phyloP scores from a whole-genome alignment of 1,140 invertebrate genomes.

The Zaprionus gabonicus region DNA sequence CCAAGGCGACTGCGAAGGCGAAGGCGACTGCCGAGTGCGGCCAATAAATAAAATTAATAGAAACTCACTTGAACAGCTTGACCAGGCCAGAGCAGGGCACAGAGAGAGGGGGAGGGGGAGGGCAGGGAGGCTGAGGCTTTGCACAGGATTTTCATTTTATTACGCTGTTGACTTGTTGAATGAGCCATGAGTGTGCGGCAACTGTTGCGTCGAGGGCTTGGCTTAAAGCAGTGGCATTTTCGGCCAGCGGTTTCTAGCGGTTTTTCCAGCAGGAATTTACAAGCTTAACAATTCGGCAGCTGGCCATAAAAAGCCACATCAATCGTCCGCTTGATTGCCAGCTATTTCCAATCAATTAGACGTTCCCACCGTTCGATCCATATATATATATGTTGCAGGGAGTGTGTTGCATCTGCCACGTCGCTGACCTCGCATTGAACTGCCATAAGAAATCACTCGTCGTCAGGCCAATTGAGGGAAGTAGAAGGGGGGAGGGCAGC shows the following conservation, averaged over 20 bases:
- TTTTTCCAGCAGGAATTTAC: background rate
- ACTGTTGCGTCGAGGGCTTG: conserved; percentile 66
- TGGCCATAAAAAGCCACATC: background rate
- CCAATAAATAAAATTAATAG: conserved; percentile 83
- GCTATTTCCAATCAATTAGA: conserved; percentile 38
- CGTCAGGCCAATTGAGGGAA: conserved; percentile 18
- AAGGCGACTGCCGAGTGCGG: conserved; percentile 46
- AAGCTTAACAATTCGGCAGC: background rate
- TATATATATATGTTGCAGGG: conserved; percentile 36
- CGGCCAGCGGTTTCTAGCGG: background rate
- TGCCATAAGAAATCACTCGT: conserved; percentile 80
- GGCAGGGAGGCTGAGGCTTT: conserved; percentile 16
- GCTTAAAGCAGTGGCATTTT: conserved; percentile 21
- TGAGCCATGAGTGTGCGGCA: conserved; percentile 48
- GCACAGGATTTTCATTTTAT: conserved; percentile 46
- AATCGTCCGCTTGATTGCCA: conserved; percentile 8
- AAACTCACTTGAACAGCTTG: conserved; percentile 74
- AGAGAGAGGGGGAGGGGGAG: conserved; percentile 14
- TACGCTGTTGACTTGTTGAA: conserved; percentile 79
- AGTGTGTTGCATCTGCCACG: conserved; percentile 56
- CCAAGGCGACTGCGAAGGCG: conserved; percentile 28
- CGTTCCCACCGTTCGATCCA: conserved; percentile 21
- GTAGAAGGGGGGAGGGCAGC: background rate
- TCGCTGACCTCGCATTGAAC: conserved; percentile 75
- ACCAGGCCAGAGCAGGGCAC: conserved; percentile 38